phyloP scores from a whole-genome alignment of 2,888 invertebrate genomes.

The Neoascia interrupta region DNA sequence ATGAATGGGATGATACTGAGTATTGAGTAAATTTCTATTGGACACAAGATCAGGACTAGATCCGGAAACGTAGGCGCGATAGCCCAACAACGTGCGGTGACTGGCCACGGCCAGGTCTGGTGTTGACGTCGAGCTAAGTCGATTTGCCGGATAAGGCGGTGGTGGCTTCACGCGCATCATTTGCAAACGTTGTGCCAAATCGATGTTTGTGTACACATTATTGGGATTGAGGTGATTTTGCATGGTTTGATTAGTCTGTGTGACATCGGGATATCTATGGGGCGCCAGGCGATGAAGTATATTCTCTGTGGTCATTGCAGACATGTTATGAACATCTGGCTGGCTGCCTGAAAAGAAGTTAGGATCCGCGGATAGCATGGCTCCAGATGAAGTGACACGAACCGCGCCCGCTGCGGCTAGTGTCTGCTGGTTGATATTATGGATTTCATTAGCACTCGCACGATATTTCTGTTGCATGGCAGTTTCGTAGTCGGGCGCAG shows the following conservation, averaged over 20 bases:
- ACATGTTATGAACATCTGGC: slow-evolving; percentile 85
- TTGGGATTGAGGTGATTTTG: slow-evolving; percentile 75
- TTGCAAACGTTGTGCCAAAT: slow-evolving; percentile 77
- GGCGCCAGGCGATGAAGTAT: slow-evolving; percentile 76
- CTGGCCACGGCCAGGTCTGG: slow-evolving; percentile 90
- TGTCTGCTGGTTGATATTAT: slow-evolving; percentile 74
- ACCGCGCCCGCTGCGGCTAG: slow-evolving; percentile 71
- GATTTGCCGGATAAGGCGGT: slow-evolving; percentile 89
- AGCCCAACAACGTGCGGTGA: slow-evolving; percentile 80
- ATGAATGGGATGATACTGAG: slow-evolving; percentile 71
- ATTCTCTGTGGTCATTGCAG: slow-evolving; percentile 73
- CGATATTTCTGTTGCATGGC: slow-evolving; percentile 93
- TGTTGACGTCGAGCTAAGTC: slow-evolving; percentile 90
- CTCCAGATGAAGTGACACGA: slow-evolving; percentile 72
- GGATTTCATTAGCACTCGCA: slow-evolving; percentile 81
- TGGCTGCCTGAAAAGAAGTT: slow-evolving; percentile 83
- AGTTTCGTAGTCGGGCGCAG: slow-evolving; percentile 97
- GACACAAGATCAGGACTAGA: slow-evolving; percentile 90
- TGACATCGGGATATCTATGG: slow-evolving; percentile 84
- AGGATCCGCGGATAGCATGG: slow-evolving; percentile 66
- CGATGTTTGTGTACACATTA: slow-evolving; percentile 74
- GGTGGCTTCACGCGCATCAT: slow-evolving; percentile 85
- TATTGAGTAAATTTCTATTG: slow-evolving; percentile 83
- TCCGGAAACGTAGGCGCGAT: slow-evolving; percentile 84
- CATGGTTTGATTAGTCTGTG: slow-evolving; percentile 80